Base-by-base conservation (phyloP, 2,888 invertebrate genomes). In the Pyrgus malvae region DNA sequence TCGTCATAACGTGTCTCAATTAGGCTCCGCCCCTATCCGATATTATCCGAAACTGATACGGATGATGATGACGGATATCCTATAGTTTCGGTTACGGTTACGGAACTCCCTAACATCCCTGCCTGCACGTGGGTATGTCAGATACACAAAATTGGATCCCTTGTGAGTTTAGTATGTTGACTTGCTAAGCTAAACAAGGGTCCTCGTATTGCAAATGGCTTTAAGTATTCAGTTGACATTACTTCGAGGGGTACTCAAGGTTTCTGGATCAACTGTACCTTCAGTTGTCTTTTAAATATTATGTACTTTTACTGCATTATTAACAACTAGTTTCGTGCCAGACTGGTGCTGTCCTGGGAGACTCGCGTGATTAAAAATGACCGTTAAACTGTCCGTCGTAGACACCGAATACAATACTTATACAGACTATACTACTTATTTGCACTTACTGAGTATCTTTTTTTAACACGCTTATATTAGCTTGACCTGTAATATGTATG, bases 281-380 rank as follows among this genome's bases (percentile, higher is more conserved):
- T 19, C 23, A 21, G 48, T 57, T 31, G 31, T 38, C 42, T 46
- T 37, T 56, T 51, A 60, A 62, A 60, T 65, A n/a, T n/a, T n/a
- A 58, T 64, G 60, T 60, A 57, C 53, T 50, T 56, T 59, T 38
- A 16, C 29, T 59, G 57, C 61, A 61, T 60, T 61, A 61, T 59
- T 63, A 57, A 65, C 46, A 12, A 33, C 38, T 16, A 48, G 61
- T 19, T 45, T 55, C 46, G 48, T 42, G 48, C 37, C 40, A 46
- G 46, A 50, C 56, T 16, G 16, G 21, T 50, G 38, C 48, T 48
- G 45, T 42, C 31, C 17, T 38, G 54, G 59, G 53, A 61, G 53
- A 45, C 56, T 23, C 25, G 40, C 42, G 27, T 27, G 5, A 41
- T 21, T 42, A 42, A 4, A 42, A 16, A 17, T 16, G 16, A n/a